A percentile compares a stretch with the other conserved stretches of the same genome.
Evolutionary conservation across 2,888 invertebrate species (phyloP).

Genomic region (Erpobdella octoculata): DNA sequence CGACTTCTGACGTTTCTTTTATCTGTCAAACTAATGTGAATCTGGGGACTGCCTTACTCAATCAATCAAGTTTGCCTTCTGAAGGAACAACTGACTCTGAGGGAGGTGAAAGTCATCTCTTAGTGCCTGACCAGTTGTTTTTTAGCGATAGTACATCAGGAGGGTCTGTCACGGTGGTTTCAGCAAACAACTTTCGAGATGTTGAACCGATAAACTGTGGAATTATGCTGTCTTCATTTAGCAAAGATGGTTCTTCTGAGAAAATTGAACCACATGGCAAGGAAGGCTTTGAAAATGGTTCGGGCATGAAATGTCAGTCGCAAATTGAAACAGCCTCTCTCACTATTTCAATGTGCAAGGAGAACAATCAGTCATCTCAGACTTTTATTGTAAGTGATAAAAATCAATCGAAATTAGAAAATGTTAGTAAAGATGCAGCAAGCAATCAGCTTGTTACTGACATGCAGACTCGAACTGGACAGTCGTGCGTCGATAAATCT

Average conservation of each 20-base stretch:
- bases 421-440: neutral
- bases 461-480: neutral
- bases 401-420: neutral
- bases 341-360: neutral
- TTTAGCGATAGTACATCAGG: slow-evolving; percentile 19
- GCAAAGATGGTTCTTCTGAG: neutral
- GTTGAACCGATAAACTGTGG: slow-evolving; percentile 6
- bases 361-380: neutral
- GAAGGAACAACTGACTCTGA: neutral
- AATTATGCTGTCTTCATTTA: neutral
- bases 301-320: neutral
- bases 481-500: neutral
- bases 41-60: neutral
- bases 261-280: too few species aligned
- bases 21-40: neutral
- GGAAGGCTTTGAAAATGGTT: too few species aligned
- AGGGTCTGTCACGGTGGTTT: slow-evolving; percentile 17
- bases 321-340: neutral
- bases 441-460: neutral
- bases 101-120: neutral
- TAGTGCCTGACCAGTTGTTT: slow-evolving; percentile 1
- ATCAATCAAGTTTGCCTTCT: neutral
- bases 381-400: neutral
- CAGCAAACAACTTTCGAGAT: slow-evolving; percentile 9
- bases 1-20: neutral